Evolutionary conservation across 2,113 vertebrate species (phyloP), one percentile per base, ranked within the genome.

Genomic region (Callaeas wilsoni): DNA sequence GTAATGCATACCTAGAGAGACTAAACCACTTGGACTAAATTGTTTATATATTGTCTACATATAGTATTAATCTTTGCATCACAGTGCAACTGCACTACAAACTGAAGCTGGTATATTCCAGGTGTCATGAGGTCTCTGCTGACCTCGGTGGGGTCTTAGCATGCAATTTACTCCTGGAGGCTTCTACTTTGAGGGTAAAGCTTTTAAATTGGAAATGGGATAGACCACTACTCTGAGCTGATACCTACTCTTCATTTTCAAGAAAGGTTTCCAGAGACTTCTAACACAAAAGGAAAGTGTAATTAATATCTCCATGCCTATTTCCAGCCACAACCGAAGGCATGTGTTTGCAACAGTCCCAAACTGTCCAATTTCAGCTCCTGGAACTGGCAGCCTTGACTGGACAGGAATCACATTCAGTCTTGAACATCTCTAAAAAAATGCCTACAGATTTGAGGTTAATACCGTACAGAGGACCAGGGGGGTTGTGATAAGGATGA

Each of bases 121-220:
- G 53, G 10, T 44, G 22, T 11, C 62, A 59, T 0, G 0, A 18
- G 32, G 12, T 14, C 30, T 60, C 17, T 13, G 15, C 26, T 80
- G 33, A 23, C 14, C 17, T 64, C 19, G 26, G 17, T 12, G 62
- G 68, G 53, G 17, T 46, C 71, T n/a, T 22, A 22, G 32, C 47
- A 52, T 14, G 27, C 5, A 46, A 9, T 47, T 90, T 39, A 26
- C 63, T 70, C 26, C 35, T 52, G 14, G 5, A 67, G 23, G 9
- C 5, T 78, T 87, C 59, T 84, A 63, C 37, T 15, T 1, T 10
- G 7, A 1, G 8, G 2, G 3, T n/a, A 26, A n/a, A 65, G 9
- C 5, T 65, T 73, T 84, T 56, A 63, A 63, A 20, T 0, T n/a
- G 16, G 4, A n/a, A n/a, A n/a, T n/a, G 21, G 4, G 2, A 60